Conservation (phyloP, 1,140 invertebrate genomes). For the Ctenoplectra terminalis region DNA sequence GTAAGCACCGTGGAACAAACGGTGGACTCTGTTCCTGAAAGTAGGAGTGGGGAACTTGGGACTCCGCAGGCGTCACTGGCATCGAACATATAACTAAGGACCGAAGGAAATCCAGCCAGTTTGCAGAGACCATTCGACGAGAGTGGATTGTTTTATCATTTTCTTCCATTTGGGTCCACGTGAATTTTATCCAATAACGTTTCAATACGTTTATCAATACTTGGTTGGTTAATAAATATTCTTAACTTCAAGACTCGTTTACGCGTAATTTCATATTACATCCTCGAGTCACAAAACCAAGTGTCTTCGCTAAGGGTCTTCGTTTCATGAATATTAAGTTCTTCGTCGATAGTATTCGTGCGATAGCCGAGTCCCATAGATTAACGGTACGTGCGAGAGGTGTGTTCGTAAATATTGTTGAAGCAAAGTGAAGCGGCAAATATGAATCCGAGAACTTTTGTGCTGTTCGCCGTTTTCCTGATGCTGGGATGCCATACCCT, state of each 20-base stretch:
- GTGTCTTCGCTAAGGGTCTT: background rate
- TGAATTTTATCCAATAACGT: background rate
- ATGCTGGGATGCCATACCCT: constrained; percentile 59
- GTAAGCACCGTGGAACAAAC: constrained; percentile 38
- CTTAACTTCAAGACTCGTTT: background rate
- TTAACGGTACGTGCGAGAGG: constrained; percentile 2
- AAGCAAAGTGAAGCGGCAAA: background rate
- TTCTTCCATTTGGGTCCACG: background rate
- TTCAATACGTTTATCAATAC: background rate
- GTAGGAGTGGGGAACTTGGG: constrained; percentile 9
- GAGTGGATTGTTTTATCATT: background rate
- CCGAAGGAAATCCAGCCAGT: constrained; percentile 52
- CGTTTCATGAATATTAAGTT: background rate
- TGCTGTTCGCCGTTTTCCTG: constrained; percentile 48
- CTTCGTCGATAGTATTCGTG: background rate
- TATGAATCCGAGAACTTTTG: constrained; percentile 50
- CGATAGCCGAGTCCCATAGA: background rate
- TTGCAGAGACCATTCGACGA: background rate
- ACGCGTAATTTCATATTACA: background rate
- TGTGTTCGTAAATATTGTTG: background rate
- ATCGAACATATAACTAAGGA: constrained; percentile 57
- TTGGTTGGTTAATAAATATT: background rate
- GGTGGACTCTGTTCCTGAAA: constrained; percentile 59
- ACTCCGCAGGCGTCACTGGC: constrained; percentile 37
- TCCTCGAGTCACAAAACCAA: background rate